Evolutionary conservation across 2,888 invertebrate species (phyloP).

Genomic region (Willowsia nigromaculata): DNA sequence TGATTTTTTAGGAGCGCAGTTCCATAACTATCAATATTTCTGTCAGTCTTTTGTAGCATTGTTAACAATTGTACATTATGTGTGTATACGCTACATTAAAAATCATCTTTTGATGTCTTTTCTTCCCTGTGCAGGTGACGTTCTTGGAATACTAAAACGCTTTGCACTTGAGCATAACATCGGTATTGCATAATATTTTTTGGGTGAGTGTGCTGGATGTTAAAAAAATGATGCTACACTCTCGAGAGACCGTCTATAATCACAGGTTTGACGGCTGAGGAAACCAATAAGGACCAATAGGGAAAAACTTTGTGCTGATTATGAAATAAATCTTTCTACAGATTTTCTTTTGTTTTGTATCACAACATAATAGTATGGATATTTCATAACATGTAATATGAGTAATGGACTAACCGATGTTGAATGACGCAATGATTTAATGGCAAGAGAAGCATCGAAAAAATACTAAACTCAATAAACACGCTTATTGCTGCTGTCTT

Average conservation of each 20-base stretch:
- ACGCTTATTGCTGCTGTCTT: neutral
- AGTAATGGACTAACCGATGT: neutral
- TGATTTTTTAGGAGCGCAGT: constrained; percentile 9
- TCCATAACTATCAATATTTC: neutral
- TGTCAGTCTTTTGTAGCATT: neutral
- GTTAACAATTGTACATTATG: neutral
- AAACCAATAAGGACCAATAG: neutral
- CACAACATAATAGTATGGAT: neutral
- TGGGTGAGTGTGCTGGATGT: neutral
- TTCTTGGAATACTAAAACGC: constrained; percentile 54
- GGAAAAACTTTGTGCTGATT: constrained; percentile 19
- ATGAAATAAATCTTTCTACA: neutral
- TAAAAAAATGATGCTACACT: constrained; percentile 16
- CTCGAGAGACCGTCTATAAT: neutral
- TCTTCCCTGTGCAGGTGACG: constrained; percentile 2
- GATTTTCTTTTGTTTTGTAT: neutral
- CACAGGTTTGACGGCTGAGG: constrained; percentile 4
- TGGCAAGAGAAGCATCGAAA: neutral
- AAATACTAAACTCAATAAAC: neutral
- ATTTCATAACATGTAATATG: constrained; percentile 28
- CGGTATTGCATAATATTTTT: constrained; percentile 16
- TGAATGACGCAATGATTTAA: constrained; percentile 31
- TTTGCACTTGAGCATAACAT: neutral
- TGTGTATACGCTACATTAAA: neutral
- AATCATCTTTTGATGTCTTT: neutral